Percentiles rank a stretch among this genome's conserved stretches.
Evolutionary conservation across 2,113 vertebrate species (phyloP).

Genomic region (Haemorhous mexicanus): DNA sequence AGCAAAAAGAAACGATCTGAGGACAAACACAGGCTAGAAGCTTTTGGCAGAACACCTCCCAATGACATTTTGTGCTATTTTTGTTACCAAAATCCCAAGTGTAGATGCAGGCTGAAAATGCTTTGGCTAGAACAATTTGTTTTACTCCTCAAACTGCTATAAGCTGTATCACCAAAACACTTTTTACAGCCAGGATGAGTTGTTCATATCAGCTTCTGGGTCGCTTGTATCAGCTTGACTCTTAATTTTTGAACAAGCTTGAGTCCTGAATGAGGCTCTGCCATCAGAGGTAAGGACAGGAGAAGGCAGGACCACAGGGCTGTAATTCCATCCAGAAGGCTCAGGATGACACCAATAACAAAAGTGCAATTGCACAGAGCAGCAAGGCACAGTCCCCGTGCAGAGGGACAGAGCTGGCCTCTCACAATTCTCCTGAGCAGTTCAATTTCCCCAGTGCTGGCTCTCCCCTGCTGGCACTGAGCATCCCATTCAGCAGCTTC

Average conservation of each 20-base stretch:
- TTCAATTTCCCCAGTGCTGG: neutral
- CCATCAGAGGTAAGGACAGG: neutral
- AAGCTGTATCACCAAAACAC: neutral
- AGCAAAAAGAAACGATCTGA: neutral
- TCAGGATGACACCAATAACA: neutral
- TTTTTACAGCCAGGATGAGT: neutral
- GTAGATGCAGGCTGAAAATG: neutral
- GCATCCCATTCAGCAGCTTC: neutral
- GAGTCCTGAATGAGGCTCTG: neutral
- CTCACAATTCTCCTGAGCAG: neutral
- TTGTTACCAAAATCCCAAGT: slow-evolving; percentile 15
- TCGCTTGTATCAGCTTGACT: neutral
- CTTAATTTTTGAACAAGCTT: neutral
- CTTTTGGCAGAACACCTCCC: slow-evolving; percentile 13
- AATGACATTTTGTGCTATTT: slow-evolving; percentile 28
- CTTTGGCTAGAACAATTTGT: slow-evolving; percentile 30
- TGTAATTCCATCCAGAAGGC: slow-evolving; percentile 8
- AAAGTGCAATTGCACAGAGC: neutral
- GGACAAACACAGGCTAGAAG: neutral
- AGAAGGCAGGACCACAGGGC: neutral
- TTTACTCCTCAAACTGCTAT: neutral
- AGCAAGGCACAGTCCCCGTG: neutral
- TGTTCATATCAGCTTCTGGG: neutral
- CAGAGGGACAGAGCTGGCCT: neutral
- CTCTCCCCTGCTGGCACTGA: neutral